Base-by-base conservation (phyloP, 2,888 invertebrate species). In the Synergus laeviventris region DNA sequence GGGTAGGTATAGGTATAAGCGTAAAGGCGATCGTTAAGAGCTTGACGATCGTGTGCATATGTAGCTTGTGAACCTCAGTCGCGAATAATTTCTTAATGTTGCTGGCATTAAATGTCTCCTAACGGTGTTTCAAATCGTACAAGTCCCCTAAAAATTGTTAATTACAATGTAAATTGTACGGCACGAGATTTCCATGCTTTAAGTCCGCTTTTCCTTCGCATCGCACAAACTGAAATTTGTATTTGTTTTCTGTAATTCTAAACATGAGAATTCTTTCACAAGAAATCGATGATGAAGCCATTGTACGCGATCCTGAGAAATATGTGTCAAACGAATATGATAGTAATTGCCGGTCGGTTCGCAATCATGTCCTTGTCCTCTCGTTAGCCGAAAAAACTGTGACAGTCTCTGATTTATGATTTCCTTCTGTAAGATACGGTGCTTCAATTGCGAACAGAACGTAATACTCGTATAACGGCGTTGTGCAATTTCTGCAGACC, bases 321-420 rank as follows among this genome's bases (percentile, higher is more conserved):
- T 76, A 70, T 56, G 59, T 70, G 76, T 73, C 76, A 60, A 73
- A 45, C 60, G 76, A 76, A 75, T 70, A 49, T 31, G 54, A 77
- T 54, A 42, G 62, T 75, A 76, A 79, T 76, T 75, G 70, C 64
- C 49, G 24, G 60, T 62, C n/a, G 59, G n/a, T 36, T 42, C 9
- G 45, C 24, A 21, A 61, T 21, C 42, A 54, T 73, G 56, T 66
- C 38, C 61, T 49, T 36, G 45, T 11, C 14, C 70, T 66, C 76
- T 79, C 31, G 36, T 77, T 77, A 74, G 64, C 36, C 42, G 60
- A 78, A 78, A 81, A 83, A 76, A 21, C n/a, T 59, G 11, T 74
- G 76, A 66, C 74, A 74, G 56, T 39, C 36, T 39, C 36, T 75
- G 77, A 82, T 81, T 81, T 81, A 81, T 76, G 73, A 66, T 59